Evolutionary conservation across 2,888 invertebrate genomes (phyloP).

Genomic region (Homarus gammarus): DNA sequence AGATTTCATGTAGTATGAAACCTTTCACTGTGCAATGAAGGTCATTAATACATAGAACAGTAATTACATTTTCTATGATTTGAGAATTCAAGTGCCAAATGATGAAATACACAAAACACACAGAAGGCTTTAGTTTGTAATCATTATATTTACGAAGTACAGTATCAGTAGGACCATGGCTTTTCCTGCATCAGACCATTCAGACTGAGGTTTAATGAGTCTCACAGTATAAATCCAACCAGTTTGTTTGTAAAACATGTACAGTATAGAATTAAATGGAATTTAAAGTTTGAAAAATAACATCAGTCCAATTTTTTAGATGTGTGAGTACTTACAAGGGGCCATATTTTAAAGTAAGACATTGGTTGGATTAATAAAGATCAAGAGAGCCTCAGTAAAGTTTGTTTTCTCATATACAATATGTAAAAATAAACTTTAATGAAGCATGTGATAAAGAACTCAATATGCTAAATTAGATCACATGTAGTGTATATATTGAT

Average conservation of each 20-base stretch:
- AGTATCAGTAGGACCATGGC: conserved; percentile 18
- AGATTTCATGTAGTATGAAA: conserved; percentile 12
- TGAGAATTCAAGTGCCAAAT: conserved; percentile 45
- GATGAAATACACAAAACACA: conserved; percentile 47
- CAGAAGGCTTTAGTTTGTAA: conserved; percentile 41
- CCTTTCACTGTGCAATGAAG: conserved; percentile 21
- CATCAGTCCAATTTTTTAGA: too few relatives aligned
- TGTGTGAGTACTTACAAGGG: too few relatives aligned
- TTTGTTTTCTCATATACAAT: background rate
- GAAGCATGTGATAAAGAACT: background rate
- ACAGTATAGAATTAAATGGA: too few relatives aligned
- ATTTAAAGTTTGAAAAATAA: too few relatives aligned
- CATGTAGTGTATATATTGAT: conserved; percentile 1
- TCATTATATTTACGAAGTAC: background rate
- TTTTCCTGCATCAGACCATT: background rate
- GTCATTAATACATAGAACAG: conserved; percentile 47
- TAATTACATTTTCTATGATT: conserved; percentile 49
- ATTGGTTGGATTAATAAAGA: conserved; percentile 4
- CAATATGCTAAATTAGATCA: conserved; percentile 4
- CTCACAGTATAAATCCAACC: conserved; percentile 9
- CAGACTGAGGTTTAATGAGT: background rate
- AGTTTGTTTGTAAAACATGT: background rate
- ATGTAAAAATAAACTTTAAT: conserved; percentile 7
- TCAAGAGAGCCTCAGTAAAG: background rate
- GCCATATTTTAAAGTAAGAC: background rate